Evolutionary conservation across 2,113 vertebrate genomes (phyloP), one percentile per base, ranked within the genome.

Genomic region (Pogona vitticeps): DNA sequence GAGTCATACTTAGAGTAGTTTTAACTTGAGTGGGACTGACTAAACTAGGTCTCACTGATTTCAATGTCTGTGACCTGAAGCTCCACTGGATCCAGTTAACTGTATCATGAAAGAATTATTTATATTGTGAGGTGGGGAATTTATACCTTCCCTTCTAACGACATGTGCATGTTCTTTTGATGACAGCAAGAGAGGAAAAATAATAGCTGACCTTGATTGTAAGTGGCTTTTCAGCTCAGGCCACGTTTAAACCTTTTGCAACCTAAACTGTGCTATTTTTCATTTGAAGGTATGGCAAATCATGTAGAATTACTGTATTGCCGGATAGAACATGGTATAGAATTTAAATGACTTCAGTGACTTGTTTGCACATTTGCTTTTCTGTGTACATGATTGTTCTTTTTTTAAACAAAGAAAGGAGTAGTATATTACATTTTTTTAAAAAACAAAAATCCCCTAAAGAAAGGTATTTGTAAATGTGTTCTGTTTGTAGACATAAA

Each of bases 301-400:
- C 94, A 96, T 33, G 84, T 90, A 89, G 95, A 97, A 93, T 75
- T 95, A 93, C 94, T 94, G n/a, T n/a, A n/a, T n/a, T n/a, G 96
- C 92, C 94, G 92, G 88, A 94, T 94, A 94, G 93, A 94, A 94
- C 95, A 96, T 94, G 93, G 95, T 94, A 94, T 96, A 92, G 95
- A 96, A 81, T 93, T 96, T 94, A 95, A 96, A 94, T 96, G 95
- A 91, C 96, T 97, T 97, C 90, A 94, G 92, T 97, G 95, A 96
- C 94, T 96, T 93, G 96, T 98, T 98, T 98, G 96, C 97, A 97
- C 97, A 96, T 96, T 96, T 82, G 93, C 89, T 95, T 96, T 96
- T 95, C 95, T 91, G 95, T 97, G 95, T 97, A 95, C 96, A 94
- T 97, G 96, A 95, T 92, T 73, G 68, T 65, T 52, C 46, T 58